Conservation (phyloP, 2,888 invertebrate genomes). For the Agriopis marginaria region DNA sequence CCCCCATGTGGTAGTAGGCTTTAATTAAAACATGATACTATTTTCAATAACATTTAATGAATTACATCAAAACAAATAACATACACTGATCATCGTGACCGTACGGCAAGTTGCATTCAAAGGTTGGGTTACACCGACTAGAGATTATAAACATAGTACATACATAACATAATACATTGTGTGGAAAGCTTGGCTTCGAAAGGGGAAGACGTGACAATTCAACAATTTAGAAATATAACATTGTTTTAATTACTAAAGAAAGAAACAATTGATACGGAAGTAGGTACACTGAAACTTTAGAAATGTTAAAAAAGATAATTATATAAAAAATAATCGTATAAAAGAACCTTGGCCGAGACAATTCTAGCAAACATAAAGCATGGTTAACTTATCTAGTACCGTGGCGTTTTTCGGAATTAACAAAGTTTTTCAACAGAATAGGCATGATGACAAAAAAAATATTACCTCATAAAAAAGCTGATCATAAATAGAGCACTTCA, state of each 20-base stretch:
- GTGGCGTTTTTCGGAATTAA: too few relatives aligned
- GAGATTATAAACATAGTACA: constrained; percentile 59
- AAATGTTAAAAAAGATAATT: too few relatives aligned
- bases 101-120: constrained; percentile 79
- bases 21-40: constrained; percentile 42
- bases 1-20: too few relatives aligned
- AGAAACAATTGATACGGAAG: background rate
- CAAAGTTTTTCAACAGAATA: too few relatives aligned
- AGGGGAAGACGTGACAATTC: constrained; percentile 40
- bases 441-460: too few relatives aligned
- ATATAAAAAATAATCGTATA: too few relatives aligned
- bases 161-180: constrained; percentile 48
- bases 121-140: constrained; percentile 76
- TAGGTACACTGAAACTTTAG: background rate
- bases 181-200: constrained; percentile 38
- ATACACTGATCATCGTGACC: constrained; percentile 75
- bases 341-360: too few relatives aligned
- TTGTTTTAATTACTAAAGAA: background rate
- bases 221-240: background rate
- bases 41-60: constrained; percentile 85
- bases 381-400: too few relatives aligned
- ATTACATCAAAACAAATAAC: constrained; percentile 86
- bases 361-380: too few relatives aligned
- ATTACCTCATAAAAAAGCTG: too few relatives aligned
- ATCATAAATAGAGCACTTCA: too few relatives aligned